Evolutionary conservation across 2,113 vertebrate genomes (phyloP).

Genomic region (Leptosomus discolor): DNA sequence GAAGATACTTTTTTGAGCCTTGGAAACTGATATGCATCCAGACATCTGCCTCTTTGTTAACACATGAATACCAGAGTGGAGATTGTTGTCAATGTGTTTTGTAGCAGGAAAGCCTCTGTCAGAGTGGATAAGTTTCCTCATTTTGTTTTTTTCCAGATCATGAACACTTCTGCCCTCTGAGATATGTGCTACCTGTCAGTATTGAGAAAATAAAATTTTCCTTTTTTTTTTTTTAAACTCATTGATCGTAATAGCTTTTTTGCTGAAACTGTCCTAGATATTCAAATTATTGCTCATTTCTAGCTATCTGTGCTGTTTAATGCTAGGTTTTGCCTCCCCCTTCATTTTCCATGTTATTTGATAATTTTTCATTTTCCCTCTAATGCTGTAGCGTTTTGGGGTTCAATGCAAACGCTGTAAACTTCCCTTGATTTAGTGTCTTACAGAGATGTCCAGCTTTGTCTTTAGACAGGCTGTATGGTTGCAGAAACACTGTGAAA

Average conservation of each 20-base stretch:
- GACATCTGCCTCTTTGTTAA: not conserved
- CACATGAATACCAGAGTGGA: not conserved
- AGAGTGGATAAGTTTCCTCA: not conserved
- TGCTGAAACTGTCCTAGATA: not conserved
- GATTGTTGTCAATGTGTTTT: not conserved
- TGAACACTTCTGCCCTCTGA: not conserved
- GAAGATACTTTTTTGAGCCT: not conserved
- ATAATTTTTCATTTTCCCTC: not conserved
- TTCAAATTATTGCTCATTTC: not conserved
- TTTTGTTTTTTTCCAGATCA: not conserved
- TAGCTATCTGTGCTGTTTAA: not conserved
- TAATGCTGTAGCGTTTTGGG: not conserved
- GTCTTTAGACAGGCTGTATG: not conserved
- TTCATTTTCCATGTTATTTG: not conserved
- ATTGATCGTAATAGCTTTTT: not conserved
- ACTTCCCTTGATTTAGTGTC: not conserved
- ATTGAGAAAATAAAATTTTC: not conserved
- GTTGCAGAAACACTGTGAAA: not conserved
- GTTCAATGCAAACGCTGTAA: not conserved
- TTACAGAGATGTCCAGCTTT: not conserved
- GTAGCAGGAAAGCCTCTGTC: not conserved
- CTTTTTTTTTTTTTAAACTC: not conserved
- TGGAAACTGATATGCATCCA: not conserved
- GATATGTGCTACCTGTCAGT: not conserved
- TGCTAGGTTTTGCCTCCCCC: not conserved